Conservation (phyloP, 2,797 vertebrate species). For the Perodicticus potto region DNA sequence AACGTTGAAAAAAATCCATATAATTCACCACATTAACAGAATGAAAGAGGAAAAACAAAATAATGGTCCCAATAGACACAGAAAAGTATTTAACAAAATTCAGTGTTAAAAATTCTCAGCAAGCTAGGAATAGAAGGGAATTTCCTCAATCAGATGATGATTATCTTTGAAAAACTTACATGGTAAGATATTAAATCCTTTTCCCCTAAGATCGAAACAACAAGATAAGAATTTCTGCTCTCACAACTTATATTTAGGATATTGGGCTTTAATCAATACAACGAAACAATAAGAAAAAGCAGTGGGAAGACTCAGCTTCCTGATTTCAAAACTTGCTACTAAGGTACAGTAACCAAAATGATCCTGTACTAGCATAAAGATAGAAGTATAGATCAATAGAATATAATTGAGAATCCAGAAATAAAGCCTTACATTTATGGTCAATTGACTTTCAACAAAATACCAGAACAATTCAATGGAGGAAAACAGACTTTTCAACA, state of each 20-base stretch:
- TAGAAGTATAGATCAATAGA: neutral
- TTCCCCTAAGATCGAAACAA: neutral
- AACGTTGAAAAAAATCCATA: constrained; percentile 39
- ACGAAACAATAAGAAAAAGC: constrained; percentile 21
- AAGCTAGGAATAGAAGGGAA: neutral
- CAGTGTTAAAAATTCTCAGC: neutral
- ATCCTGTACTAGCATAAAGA: neutral
- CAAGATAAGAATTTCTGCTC: neutral
- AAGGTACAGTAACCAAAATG: neutral
- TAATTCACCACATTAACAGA: constrained; percentile 27
- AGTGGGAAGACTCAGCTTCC: neutral
- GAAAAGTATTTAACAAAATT: neutral
- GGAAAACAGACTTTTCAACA: neutral
- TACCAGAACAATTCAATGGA: neutral
- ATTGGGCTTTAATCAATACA: neutral
- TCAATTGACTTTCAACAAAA: neutral
- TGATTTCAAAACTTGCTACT: constrained; percentile 17
- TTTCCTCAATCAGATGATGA: neutral
- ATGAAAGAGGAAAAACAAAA: neutral
- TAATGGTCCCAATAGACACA: neutral
- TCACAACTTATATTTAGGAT: neutral
- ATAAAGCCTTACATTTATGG: neutral
- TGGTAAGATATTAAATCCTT: neutral
- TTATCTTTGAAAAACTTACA: neutral
- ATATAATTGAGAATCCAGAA: neutral